Evolutionary conservation across 2,888 invertebrate genomes (phyloP).

Genomic region (Heteropelma amictum): DNA sequence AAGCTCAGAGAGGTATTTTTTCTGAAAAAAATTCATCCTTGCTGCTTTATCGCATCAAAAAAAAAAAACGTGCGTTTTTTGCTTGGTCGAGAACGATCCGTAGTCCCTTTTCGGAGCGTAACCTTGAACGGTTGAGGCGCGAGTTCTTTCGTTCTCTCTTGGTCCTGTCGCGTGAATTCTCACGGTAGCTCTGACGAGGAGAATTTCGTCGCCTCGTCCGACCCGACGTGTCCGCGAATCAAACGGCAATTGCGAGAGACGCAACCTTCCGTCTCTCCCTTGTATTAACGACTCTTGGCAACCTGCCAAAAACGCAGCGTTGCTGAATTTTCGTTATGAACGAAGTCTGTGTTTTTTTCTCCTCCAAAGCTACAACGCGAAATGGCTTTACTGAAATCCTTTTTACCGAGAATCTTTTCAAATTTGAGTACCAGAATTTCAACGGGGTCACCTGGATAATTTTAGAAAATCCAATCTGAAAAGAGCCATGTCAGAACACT

Average conservation of each 20-base stretch:
- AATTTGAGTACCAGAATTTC: not conserved
- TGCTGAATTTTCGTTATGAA: not conserved
- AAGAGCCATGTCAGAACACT: too few species aligned
- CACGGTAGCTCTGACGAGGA: not conserved
- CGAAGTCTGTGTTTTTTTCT: not conserved
- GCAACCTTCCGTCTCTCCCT: not conserved
- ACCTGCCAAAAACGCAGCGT: conserved; percentile 9
- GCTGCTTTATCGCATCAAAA: not conserved
- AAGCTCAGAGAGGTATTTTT: conserved; percentile 10
- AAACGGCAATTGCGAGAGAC: conserved; percentile 15
- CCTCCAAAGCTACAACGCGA: not conserved
- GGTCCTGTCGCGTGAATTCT: not conserved
- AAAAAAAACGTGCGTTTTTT: conserved; percentile 19
- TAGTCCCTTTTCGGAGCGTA: not conserved
- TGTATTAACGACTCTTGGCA: conserved; percentile 26
- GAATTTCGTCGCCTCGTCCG: conserved; percentile 34
- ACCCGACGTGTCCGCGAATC: not conserved
- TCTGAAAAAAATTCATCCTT: not conserved
- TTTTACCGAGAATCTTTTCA: not conserved
- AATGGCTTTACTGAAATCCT: conserved; percentile 5
- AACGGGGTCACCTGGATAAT: too few species aligned
- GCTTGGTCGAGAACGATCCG: not conserved
- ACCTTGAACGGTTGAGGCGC: conserved; percentile 23
- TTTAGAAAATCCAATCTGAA: too few species aligned
- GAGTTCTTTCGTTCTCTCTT: not conserved